Conservation (phyloP, 2,888 invertebrate genomes). For the Dasysyrphus tricinctus region DNA sequence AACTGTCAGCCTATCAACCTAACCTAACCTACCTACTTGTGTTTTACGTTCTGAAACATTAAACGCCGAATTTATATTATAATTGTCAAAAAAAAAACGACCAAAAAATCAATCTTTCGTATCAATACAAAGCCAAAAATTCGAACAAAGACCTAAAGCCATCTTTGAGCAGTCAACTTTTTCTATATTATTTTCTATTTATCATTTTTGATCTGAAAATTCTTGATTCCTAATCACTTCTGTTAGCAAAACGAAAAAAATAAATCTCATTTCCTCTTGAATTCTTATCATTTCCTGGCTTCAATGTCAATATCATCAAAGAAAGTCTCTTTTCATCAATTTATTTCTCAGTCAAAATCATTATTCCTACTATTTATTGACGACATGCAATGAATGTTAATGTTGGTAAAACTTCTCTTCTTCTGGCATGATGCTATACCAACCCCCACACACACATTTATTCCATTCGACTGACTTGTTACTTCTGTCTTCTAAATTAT, state of each 20-base stretch:
- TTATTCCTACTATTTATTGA: not conserved
- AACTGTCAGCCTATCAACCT: no score
- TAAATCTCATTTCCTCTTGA: slow-evolving; percentile 10
- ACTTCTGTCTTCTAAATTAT: not conserved
- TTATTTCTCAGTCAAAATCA: slow-evolving; percentile 4
- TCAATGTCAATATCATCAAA: not conserved
- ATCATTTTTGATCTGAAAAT: not conserved
- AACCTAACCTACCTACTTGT: no score
- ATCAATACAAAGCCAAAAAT: no score
- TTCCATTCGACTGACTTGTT: slow-evolving; percentile 2
- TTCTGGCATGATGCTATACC: not conserved
- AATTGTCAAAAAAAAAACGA: no score
- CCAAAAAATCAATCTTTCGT: no score
- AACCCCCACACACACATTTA: not conserved
- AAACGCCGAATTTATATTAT: no score
- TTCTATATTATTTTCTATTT: not conserved
- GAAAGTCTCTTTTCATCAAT: slow-evolving; percentile 7
- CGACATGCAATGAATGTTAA: slow-evolving; percentile 21
- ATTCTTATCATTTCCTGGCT: slow-evolving; percentile 15
- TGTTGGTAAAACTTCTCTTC: not conserved
- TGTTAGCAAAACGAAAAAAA: not conserved
- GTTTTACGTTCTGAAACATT: no score
- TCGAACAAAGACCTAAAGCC: no score
- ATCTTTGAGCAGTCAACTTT: not conserved
- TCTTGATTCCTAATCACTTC: slow-evolving; percentile 5